Conservation (phyloP, 1,140 invertebrate genomes). For the Tenebrio molitor region DNA sequence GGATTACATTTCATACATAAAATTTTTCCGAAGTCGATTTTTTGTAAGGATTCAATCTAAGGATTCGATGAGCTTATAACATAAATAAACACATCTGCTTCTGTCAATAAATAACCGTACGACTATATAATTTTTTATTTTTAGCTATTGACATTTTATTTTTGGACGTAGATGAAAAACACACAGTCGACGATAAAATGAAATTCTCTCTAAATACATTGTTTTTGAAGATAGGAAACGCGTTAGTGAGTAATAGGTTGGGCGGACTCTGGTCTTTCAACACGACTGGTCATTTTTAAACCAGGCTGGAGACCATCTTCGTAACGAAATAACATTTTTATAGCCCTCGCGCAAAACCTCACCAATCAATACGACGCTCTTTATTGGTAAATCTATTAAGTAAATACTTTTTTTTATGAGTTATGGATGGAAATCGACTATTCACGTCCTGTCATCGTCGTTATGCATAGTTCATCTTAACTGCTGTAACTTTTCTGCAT, state of each 20-base stretch:
- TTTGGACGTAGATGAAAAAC: too few relatives aligned
- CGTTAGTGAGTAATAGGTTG: neutral
- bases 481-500: neutral
- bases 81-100: slow-evolving; percentile 26
- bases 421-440: neutral
- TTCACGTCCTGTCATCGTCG: neutral
- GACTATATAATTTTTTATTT: slow-evolving; percentile 31
- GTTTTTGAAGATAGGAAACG: slow-evolving; percentile 6
- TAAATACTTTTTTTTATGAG: neutral
- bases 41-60: too few relatives aligned
- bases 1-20: too few relatives aligned
- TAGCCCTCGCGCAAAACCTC: neutral
- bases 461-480: neutral
- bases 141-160: slow-evolving; percentile 6
- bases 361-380: neutral
- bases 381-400: neutral
- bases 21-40: too few relatives aligned
- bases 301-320: slow-evolving; percentile 3
- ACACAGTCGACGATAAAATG: slow-evolving; percentile 1
- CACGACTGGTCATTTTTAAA: slow-evolving; percentile 16
- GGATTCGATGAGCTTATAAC: slow-evolving; percentile 17
- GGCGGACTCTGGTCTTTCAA: neutral
- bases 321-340: slow-evolving; percentile 13
- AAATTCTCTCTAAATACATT: slow-evolving; percentile 20
- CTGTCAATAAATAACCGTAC: slow-evolving; percentile 15